A percentile compares a stretch with the other conserved stretches of the same genome.
These are phyloP conservation scores for Chrysina gloriosa DNA, from an alignment of 2,888 invertebrate genomes.

Conservation along the genomic window DNA sequence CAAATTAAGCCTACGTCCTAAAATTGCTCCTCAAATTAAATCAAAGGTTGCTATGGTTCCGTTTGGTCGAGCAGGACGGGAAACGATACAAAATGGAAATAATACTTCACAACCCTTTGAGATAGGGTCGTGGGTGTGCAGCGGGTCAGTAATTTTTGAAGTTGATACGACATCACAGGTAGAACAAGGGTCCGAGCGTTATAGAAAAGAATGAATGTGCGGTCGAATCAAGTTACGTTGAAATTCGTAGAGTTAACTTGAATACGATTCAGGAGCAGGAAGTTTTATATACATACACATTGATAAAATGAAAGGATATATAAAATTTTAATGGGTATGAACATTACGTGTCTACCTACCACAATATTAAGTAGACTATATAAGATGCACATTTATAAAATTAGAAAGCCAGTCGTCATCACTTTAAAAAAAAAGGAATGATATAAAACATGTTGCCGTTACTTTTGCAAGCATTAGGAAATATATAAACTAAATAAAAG, in stretches of 20 bases:
- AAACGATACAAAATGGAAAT: constrained; percentile 36
- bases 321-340: too few relatives aligned
- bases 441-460: too few relatives aligned
- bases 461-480: too few relatives aligned
- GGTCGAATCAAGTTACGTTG: constrained; percentile 49
- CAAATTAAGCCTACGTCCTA: constrained; percentile 37
- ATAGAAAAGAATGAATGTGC: constrained; percentile 34
- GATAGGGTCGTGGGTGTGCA: constrained; percentile 10
- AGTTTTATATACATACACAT: too few relatives aligned
- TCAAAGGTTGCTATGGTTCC: constrained; percentile 43
- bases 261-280: too few relatives aligned
- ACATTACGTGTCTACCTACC: too few relatives aligned
- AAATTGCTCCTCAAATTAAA: constrained; percentile 40
- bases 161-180: constrained; percentile 42
- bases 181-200: constrained; percentile 32
- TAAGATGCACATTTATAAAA: too few relatives aligned
- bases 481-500: too few relatives aligned
- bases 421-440: too few relatives aligned
- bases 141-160: constrained; percentile 41
- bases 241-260: constrained; percentile 5
- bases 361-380: too few relatives aligned
- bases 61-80: constrained; percentile 29
- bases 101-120: constrained; percentile 35
- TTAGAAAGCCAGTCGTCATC: too few relatives aligned
- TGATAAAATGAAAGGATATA: too few relatives aligned